A percentile compares a stretch with the other conserved stretches of the same genome.
Conservation (phyloP, 1,140 invertebrate species). For the Polypedilum pembai region DNA sequence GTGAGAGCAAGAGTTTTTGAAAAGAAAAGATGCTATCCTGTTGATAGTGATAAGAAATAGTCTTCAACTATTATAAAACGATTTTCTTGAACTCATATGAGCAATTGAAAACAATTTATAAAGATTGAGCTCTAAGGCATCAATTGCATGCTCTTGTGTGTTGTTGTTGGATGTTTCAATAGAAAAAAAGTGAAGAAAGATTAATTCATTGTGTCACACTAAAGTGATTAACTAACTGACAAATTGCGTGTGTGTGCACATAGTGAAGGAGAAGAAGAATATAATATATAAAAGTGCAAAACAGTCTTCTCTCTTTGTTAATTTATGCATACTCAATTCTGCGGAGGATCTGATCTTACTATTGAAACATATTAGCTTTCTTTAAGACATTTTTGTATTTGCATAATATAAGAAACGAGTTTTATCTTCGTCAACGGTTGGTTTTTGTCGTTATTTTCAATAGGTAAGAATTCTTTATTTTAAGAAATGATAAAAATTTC, state of each 20-base stretch:
- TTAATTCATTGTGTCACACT: background rate
- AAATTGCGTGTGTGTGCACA: background rate
- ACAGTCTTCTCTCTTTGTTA: background rate
- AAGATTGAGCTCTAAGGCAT: background rate
- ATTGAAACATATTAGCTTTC: background rate
- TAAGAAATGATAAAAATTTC: too few species aligned
- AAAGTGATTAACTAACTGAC: background rate
- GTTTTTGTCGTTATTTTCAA: too few species aligned
- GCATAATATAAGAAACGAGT: background rate
- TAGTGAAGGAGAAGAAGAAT: background rate
- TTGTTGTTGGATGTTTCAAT: background rate
- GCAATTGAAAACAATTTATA: slow-evolving; percentile 7
- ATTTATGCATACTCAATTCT: background rate
- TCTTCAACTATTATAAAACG: background rate
- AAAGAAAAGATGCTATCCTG: background rate
- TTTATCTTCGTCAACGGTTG: background rate
- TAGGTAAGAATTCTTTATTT: too few species aligned
- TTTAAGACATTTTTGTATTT: background rate
- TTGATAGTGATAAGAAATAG: background rate
- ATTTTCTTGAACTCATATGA: background rate
- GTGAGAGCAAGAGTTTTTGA: background rate
- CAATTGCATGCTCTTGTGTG: background rate
- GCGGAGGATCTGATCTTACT: background rate
- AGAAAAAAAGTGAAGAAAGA: background rate
- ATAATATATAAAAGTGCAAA: background rate